phyloP scores from a whole-genome alignment of 2,888 invertebrate species.

The Microplitis manilae region DNA sequence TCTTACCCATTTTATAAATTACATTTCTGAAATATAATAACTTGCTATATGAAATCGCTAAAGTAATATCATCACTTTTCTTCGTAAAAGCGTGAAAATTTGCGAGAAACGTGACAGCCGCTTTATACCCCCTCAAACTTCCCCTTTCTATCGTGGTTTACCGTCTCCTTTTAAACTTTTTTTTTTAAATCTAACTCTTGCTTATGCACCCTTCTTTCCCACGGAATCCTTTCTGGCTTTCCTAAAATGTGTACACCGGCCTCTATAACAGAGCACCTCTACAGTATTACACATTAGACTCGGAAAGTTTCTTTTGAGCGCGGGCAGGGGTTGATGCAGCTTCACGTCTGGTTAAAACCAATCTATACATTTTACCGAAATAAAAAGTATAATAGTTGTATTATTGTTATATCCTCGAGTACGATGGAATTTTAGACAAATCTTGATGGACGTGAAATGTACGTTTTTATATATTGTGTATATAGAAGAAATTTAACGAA shows the following conservation, averaged over 20 bases:
- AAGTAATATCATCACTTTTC: constrained; percentile 51
- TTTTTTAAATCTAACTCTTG: constrained; percentile 66
- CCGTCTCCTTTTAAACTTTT: constrained; percentile 42
- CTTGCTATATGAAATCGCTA: constrained; percentile 9
- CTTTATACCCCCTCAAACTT: constrained; percentile 34
- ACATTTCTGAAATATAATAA: constrained; percentile 29
- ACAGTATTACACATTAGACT: constrained; percentile 11
- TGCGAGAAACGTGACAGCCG: constrained; percentile 51
- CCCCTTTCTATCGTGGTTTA: constrained; percentile 25
- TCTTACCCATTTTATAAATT: constrained; percentile 33
- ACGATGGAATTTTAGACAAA: constrained; percentile 52
- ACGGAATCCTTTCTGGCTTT: constrained; percentile 68
- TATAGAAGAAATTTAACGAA: background rate
- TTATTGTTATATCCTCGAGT: constrained; percentile 51
- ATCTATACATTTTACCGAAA: constrained; percentile 47
- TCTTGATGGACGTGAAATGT: constrained; percentile 63
- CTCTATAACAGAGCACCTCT: constrained; percentile 23
- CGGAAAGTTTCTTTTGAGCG: constrained; percentile 14
- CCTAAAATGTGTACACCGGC: constrained; percentile 59
- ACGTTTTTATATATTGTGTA: constrained; percentile 32
- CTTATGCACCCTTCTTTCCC: constrained; percentile 62
- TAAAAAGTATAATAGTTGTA: constrained; percentile 29
- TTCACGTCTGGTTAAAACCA: constrained; percentile 48
- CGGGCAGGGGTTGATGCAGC: constrained; percentile 40
- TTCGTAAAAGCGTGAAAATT: constrained; percentile 60